phyloP scores from a whole-genome alignment of 2,797 vertebrate species.

The Xenentodon cancila region DNA sequence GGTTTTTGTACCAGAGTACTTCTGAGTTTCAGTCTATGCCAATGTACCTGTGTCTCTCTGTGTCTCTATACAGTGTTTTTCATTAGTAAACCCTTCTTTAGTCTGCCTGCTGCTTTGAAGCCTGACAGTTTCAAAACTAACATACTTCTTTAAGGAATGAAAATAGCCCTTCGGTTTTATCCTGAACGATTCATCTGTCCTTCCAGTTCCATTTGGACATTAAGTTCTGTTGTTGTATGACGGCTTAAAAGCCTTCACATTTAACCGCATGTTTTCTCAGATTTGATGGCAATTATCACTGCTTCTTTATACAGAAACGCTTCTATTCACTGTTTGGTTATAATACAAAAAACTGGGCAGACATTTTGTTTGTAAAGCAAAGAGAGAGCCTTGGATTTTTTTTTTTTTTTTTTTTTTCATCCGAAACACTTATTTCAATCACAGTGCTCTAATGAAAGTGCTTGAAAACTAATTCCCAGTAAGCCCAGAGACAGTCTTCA shows the following conservation, averaged over 20 bases:
- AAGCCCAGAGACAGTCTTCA: slow-evolving; percentile 47
- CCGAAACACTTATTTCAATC: slow-evolving; percentile 55
- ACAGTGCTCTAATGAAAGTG: slow-evolving; percentile 49
- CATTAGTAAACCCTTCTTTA: no score
- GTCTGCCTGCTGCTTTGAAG: no score
- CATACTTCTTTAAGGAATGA: no score
- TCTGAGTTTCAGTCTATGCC: no score
- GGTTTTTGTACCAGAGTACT: no score
- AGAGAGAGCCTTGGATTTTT: slow-evolving; percentile 11
- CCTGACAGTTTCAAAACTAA: no score
- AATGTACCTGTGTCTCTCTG: no score
- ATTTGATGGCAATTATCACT: slow-evolving; percentile 64
- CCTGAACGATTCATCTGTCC: slow-evolving; percentile 38
- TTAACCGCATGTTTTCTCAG: slow-evolving; percentile 51
- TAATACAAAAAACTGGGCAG: slow-evolving; percentile 25
- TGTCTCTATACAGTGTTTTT: no score
- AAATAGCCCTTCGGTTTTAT: slow-evolving; percentile 25
- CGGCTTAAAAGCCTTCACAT: slow-evolving; percentile 59
- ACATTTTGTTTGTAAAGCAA: slow-evolving; percentile 45
- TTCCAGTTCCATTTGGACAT: slow-evolving; percentile 50
- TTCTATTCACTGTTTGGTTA: slow-evolving; percentile 26
- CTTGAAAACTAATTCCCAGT: slow-evolving; percentile 62
- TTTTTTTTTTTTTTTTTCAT: slow-evolving; percentile 6
- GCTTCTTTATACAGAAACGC: slow-evolving; percentile 26
- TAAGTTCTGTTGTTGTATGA: slow-evolving; percentile 47